Conservation (phyloP, 2,113 vertebrate genomes). For the Colaptes auratus region DNA sequence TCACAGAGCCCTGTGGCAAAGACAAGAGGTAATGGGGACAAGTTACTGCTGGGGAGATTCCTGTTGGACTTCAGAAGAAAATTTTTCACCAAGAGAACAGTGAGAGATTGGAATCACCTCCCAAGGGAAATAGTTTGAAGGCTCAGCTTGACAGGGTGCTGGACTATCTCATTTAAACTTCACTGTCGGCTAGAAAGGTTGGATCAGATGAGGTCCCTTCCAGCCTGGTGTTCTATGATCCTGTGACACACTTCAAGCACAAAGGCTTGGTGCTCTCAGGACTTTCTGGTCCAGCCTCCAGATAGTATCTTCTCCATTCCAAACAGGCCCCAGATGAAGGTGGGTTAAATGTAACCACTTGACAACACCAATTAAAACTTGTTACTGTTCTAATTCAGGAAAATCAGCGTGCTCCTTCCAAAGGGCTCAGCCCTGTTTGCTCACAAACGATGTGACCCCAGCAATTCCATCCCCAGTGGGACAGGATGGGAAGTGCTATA, state of each 20-base stretch:
- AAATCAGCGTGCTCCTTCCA: not conserved
- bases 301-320: not conserved
- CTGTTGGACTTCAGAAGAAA: no score
- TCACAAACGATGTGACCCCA: not conserved
- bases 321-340: not conserved
- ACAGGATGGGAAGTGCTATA: constrained; percentile 43
- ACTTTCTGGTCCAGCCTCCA: not conserved
- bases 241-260: not conserved
- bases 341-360: not conserved
- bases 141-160: no score
- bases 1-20: no score
- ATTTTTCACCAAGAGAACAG: no score
- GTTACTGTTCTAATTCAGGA: not conserved
- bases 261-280: not conserved
- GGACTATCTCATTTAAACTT: no score
- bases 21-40: no score
- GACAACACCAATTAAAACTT: not conserved
- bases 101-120: no score
- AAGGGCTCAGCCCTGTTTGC: not conserved
- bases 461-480: constrained; percentile 31
- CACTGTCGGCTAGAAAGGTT: no score
- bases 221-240: no score
- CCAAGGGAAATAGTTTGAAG: no score
- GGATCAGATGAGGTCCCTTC: no score
- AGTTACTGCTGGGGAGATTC: no score